Base-by-base conservation (phyloP, 1,140 invertebrate genomes). In the Adoxophyes honmai region DNA sequence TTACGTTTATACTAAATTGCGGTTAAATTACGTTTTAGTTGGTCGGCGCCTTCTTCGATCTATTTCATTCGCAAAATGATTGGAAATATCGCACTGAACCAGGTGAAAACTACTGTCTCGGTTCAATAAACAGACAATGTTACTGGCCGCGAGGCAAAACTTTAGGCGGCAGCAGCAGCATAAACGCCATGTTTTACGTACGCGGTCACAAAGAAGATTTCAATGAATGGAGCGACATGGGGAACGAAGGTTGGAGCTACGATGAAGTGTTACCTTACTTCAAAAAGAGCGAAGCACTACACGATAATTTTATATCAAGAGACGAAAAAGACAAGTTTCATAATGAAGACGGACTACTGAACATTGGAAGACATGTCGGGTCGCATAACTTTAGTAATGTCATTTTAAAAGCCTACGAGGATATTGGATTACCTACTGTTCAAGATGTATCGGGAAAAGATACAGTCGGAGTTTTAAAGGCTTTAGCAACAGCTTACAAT, bases 181-280 rank as follows among this genome's bases (percentile, higher is more conserved):
- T 95, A 5, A 95, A 95, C 78, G 93, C 93, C 36, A 94, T 95
- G 94, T 92, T 94, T 13, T 94, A 95, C 72, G 92, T 94, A 0
- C 81, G 94, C 52, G 94, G 94, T 0, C 93, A 95, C 80, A 90
- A 89, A 34, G 64, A 78, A 13, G 94, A 95, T 71, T 96, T 93
- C 66, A 92, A 96, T 71, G 65, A 89, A 10, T 95, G 94, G 94
- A 72, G 66, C 85, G 64, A 66, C 55, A 60, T 35, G 59, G 90
- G 52, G 0, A 96, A 95, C 61, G 81, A 86, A 0, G 94, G 93
- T 0, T 97, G 96, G 96, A 90, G 91, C 5, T 97, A 94, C 78
- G 91, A 94, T 1, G 92, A 94, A 15, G 89, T 93, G 3, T 69
- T 52, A 14, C 42, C 42, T 1, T 59, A 59, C 34, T 59, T 59